phyloP scores from a whole-genome alignment of 2,797 vertebrate species.

The Myotis findleyi region DNA sequence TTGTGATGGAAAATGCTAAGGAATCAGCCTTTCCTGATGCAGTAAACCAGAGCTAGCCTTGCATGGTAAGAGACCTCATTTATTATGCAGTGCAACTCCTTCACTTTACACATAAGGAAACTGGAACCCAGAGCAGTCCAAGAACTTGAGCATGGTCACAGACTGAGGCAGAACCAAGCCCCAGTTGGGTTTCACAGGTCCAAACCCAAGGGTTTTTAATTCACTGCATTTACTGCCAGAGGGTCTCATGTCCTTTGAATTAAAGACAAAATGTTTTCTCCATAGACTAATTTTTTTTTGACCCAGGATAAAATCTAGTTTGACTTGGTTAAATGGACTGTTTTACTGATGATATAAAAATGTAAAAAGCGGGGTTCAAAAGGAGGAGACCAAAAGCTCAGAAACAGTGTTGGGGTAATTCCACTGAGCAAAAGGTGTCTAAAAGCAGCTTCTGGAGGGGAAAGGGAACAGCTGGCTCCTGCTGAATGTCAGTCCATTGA shows the following conservation, averaged over 20 bases:
- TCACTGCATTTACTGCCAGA: background rate
- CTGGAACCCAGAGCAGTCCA: background rate
- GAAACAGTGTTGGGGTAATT: conserved; percentile 30
- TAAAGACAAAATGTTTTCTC: background rate
- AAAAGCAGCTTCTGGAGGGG: conserved; percentile 35
- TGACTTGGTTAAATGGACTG: conserved; percentile 19
- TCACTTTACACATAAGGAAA: background rate
- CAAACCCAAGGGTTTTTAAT: background rate
- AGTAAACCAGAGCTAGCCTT: background rate
- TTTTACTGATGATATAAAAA: conserved; percentile 15
- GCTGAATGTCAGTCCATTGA: background rate
- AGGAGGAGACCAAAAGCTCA: background rate
- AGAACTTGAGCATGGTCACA: background rate
- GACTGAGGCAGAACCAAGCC: background rate
- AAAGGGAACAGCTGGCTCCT: conserved; percentile 6
- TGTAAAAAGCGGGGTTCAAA: conserved; percentile 15
- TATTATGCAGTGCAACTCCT: background rate
- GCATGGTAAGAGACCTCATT: background rate
- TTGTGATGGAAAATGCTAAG: too few species aligned
- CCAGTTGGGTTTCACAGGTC: background rate
- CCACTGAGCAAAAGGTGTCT: conserved; percentile 37
- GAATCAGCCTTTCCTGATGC: too few species aligned
- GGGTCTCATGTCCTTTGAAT: background rate
- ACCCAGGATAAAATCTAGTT: conserved; percentile 23
- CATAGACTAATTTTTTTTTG: conserved; percentile 33